A percentile compares a stretch with the other conserved stretches of the same genome.
Conservation (phyloP, 1,140 invertebrate species). For the Homarus americanus region DNA sequence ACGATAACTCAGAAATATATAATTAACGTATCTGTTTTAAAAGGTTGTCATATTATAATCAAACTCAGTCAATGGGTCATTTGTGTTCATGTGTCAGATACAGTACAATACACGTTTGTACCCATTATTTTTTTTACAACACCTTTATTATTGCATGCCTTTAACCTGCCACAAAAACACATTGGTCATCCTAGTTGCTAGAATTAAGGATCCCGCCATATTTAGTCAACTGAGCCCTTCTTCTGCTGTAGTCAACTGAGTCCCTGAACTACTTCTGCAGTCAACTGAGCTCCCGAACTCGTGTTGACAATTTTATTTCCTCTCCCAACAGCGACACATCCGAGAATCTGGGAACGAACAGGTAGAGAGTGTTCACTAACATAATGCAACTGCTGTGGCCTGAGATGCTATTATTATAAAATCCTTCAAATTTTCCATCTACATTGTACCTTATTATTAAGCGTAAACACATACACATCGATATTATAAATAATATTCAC, state of each 20-base stretch:
- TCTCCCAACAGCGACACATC: conserved; percentile 73
- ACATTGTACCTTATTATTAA: neutral
- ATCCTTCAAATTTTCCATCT: neutral
- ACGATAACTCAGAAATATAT: too few species aligned
- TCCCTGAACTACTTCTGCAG: neutral
- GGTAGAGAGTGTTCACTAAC: conserved; percentile 72
- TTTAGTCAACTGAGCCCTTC: neutral
- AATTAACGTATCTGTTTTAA: too few species aligned
- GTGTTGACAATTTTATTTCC: conserved; percentile 56
- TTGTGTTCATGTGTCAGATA: too few species aligned
- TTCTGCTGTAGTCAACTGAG: neutral
- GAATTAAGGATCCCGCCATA: neutral
- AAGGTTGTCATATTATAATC: too few species aligned
- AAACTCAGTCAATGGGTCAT: too few species aligned
- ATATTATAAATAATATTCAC: too few species aligned
- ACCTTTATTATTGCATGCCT: too few species aligned
- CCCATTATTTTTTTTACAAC: too few species aligned
- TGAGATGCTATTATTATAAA: neutral
- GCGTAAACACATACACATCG: neutral
- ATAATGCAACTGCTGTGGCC: neutral
- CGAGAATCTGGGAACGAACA: conserved; percentile 74
- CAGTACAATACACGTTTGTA: too few species aligned
- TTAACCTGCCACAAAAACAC: neutral
- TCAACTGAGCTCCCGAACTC: conserved; percentile 3
- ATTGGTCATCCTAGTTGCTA: neutral